Base-by-base conservation (phyloP, 2,888 invertebrate genomes). In the Cyaniris semiargus region DNA sequence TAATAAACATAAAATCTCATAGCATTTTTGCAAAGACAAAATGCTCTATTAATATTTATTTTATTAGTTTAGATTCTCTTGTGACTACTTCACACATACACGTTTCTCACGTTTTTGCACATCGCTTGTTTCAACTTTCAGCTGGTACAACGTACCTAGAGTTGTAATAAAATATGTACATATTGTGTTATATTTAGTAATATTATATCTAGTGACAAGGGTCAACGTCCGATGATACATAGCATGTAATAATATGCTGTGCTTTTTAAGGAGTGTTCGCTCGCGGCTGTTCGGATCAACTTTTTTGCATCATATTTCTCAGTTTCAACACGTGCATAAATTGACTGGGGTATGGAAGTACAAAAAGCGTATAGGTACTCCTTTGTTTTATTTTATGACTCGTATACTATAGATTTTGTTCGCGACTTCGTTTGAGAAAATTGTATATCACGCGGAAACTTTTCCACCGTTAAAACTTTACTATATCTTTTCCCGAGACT, bases 201-300 rank as follows among this genome's bases (percentile, higher is more conserved):
- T 70, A 74, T 74, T 53, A 23, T 74, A 74, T 74, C 74, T 74
- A 48, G 72, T 23, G 72, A 48, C 44, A 48, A 8, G 27, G 53
- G 44, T 74, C 74, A 74, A 74, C 8, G 74, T 0, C 53, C 74
- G 74, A 48, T 27, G 48, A 74, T 53, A 18, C 48, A 53, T 23
- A 38, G 72, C 44, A 21, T 72, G 60, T 72, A 44, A 44, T 71
- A 38, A 27, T 74, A 48, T 74, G 72, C 23, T 66, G 66, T 66
- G 66, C 66, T 66, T 48, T 48, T 74, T 27, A 53, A 72, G 53
- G 74, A 74, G 74, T 74, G 74, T 48, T 48, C 53, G 72, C 53
- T 74, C 48, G 74, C 53, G 53, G 53, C 74, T 53, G 74, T 15
- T 18, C 18, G 27, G 48, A 48, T 53, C 23, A 53, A 31, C 66